Evolutionary conservation across 1,140 invertebrate genomes (phyloP), one percentile per base, ranked within the genome.

Genomic region (Steinernema khuongi): DNA sequence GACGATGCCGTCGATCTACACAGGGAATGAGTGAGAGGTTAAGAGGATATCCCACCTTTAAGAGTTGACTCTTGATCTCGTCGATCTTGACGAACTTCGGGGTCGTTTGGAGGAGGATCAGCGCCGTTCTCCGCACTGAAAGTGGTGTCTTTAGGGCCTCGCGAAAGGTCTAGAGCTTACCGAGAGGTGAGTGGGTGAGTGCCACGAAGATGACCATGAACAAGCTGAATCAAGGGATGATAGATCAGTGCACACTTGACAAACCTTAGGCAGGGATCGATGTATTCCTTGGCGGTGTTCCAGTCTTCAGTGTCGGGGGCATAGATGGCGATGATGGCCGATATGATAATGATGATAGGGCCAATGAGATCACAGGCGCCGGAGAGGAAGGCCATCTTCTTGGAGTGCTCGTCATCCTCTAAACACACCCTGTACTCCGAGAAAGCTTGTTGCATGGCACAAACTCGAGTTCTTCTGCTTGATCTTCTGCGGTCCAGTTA

Each of bases 341-440:
- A 91, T 19, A 88, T 84, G 28, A 99, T 92, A 1, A 99, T 96
- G 85, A 99, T 95, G 0, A 99, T 91, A 1, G 96, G 99, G 67
- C 90, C 90, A 4, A 85, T 67, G 28, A 96, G 95, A 88, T 99
- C 96, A 29, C 94, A 96, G 1, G 99, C 85, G 1, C 99, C 92
- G 86, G 99, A 96, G 50, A 99, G 88, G 85, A 98, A 99, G 19
- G 94, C 95, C 67, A 92, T 89, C 92, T 97, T 97, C 84, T 99
- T 99, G 91, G 99, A 91, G 82, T 96, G 91, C 22, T 29, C 68
- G 4, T 68, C 31, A 18, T 43, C 76, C 76, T 36, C 67, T 75
- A 72, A 60, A 33, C 18, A 31, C 7, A 69, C 11, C n/a, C n/a
- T n/a, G n/a, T n/a, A n/a, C n/a, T n/a, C n/a, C n/a, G n/a, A n/a